A percentile compares a stretch with the other conserved stretches of the same genome.
Evolutionary conservation across 1,140 invertebrate genomes (phyloP).

Genomic region (Cotesia chilonis): DNA sequence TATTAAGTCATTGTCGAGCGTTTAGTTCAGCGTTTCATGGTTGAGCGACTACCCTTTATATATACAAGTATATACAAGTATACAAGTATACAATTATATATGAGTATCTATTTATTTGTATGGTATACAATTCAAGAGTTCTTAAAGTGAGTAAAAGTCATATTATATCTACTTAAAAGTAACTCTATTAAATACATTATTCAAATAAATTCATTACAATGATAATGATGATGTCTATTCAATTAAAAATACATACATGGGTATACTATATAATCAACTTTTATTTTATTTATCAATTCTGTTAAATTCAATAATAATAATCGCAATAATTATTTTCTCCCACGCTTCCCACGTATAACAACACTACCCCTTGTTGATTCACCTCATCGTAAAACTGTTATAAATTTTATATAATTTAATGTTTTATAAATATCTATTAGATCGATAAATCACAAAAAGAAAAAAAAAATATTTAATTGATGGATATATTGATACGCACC

Average conservation of each 20-base stretch:
- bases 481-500: slow-evolving; percentile 13
- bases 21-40: slow-evolving; percentile 66
- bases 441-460: too few relatives aligned
- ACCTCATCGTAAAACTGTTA: too few relatives aligned
- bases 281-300: too few relatives aligned
- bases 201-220: not conserved
- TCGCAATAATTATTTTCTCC: not conserved
- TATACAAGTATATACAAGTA: not conserved
- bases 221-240: too few relatives aligned
- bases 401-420: too few relatives aligned
- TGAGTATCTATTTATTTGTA: slow-evolving; percentile 16
- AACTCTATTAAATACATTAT: too few relatives aligned
- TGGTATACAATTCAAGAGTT: slow-evolving; percentile 12
- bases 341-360: too few relatives aligned
- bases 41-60: slow-evolving; percentile 58
- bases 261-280: too few relatives aligned
- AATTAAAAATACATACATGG: too few relatives aligned
- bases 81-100: not conserved
- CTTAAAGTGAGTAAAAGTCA: slow-evolving; percentile 14
- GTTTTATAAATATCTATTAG: slow-evolving; percentile 37
- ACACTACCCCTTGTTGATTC: too few relatives aligned
- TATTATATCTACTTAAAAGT: slow-evolving; percentile 30
- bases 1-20: slow-evolving; percentile 59
- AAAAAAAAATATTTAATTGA: too few relatives aligned
- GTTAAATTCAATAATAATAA: too few relatives aligned